phyloP scores from a whole-genome alignment of 1,140 invertebrate genomes.

The Cephus cinctus region DNA sequence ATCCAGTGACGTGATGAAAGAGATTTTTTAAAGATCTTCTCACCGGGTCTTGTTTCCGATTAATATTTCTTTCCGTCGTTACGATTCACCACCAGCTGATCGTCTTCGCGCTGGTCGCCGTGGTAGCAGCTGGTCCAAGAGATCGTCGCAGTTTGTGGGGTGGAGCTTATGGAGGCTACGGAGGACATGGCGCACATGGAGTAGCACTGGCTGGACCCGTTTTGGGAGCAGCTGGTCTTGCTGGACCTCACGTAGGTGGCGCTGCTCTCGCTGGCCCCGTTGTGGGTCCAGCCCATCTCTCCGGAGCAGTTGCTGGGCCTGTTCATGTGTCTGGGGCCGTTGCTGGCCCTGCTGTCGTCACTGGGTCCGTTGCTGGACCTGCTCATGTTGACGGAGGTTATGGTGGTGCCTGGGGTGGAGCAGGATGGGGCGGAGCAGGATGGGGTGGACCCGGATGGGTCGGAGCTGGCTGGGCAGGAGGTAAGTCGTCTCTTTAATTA shows the following conservation, averaged over 20 bases:
- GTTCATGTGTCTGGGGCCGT: slow-evolving; percentile 49
- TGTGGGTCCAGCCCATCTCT: slow-evolving; percentile 42
- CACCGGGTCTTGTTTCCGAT: slow-evolving; percentile 14
- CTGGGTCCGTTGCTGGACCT: slow-evolving; percentile 48
- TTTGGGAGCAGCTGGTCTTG: slow-evolving; percentile 36
- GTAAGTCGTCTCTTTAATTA: no score
- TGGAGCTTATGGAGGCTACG: slow-evolving; percentile 27
- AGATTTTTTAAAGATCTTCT: slow-evolving; percentile 3
- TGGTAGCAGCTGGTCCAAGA: slow-evolving; percentile 30
- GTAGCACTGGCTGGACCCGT: slow-evolving; percentile 42
- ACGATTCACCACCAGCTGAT: slow-evolving; percentile 4
- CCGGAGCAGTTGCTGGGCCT: slow-evolving; percentile 44
- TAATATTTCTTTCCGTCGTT: slow-evolving; percentile 26
- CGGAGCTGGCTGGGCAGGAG: no score
- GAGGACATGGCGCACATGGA: slow-evolving; percentile 38
- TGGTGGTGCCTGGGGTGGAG: slow-evolving; percentile 14
- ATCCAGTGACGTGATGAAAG: background rate
- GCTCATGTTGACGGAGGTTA: slow-evolving; percentile 45
- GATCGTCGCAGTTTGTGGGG: slow-evolving; percentile 16
- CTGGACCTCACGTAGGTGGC: slow-evolving; percentile 42
- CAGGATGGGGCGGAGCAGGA: background rate
- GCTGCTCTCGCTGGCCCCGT: slow-evolving; percentile 38
- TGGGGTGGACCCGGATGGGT: slow-evolving; percentile 1
- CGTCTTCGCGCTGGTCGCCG: slow-evolving; percentile 9
- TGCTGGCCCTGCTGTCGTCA: slow-evolving; percentile 47